These are phyloP conservation scores for Pseudomyrmex pallidus DNA, from an alignment of 1,140 invertebrate species.

Conservation along the genomic window DNA sequence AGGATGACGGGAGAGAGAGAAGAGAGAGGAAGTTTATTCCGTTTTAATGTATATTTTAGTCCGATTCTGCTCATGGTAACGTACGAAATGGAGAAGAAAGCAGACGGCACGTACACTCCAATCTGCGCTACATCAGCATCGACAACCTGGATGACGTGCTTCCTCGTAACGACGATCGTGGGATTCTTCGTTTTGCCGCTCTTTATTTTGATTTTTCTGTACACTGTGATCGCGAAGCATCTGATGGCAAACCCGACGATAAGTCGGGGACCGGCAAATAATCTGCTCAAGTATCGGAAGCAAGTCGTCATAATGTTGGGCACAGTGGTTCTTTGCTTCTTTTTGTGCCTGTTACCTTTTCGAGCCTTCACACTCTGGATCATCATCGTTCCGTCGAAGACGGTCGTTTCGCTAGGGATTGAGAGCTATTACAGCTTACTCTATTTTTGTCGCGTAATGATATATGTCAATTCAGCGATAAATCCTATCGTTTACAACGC, in stretches of 20 bases:
- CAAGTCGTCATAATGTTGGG: constrained; percentile 95
- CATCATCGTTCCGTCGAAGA: constrained; percentile 89
- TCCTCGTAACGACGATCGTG: constrained; percentile 91
- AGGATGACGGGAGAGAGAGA: no score
- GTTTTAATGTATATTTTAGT: constrained; percentile 84
- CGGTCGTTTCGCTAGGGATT: constrained; percentile 87
- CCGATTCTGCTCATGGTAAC: constrained; percentile 92
- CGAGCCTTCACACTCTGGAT: constrained; percentile 94
- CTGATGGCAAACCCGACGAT: constrained; percentile 91
- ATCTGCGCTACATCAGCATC: constrained; percentile 91
- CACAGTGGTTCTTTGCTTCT: constrained; percentile 96
- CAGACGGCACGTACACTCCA: constrained; percentile 89
- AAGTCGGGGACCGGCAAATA: constrained; percentile 87
- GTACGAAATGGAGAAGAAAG: constrained; percentile 89
- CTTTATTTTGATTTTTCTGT: constrained; percentile 91
- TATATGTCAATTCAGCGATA: constrained; percentile 95
- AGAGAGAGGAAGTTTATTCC: constrained; percentile 68
- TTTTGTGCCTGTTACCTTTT: constrained; percentile 95
- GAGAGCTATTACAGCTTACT: constrained; percentile 94
- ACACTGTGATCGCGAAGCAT: constrained; percentile 93
- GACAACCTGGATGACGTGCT: constrained; percentile 89
- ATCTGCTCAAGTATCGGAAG: constrained; percentile 88
- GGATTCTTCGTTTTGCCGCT: constrained; percentile 94
- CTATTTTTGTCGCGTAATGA: constrained; percentile 94
- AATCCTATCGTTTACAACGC: constrained; percentile 96